Percentiles rank a stretch among this genome's conserved stretches.
phyloP scores from a whole-genome alignment of 2,888 invertebrate genomes.

The Heliothis peltigera region DNA sequence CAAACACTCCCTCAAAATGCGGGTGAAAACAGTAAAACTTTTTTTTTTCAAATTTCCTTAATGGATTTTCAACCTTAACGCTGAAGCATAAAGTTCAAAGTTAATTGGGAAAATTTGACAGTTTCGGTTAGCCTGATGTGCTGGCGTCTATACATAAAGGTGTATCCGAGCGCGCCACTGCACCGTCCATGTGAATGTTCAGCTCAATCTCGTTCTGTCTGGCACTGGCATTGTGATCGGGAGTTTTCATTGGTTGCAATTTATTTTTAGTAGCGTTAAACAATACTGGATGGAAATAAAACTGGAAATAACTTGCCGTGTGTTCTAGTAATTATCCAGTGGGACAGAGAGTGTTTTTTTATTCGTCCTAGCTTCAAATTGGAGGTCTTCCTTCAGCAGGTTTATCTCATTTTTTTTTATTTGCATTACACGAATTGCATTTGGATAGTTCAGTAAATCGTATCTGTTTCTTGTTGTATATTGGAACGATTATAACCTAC shows the following conservation, averaged over 20 bases:
- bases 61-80: too few relatives aligned
- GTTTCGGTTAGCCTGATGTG: too few relatives aligned
- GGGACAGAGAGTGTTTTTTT: constrained; percentile 9
- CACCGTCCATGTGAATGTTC: neutral
- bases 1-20: too few relatives aligned
- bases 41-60: too few relatives aligned
- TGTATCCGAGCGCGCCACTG: too few relatives aligned
- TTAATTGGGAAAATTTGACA: too few relatives aligned
- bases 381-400: constrained; percentile 6
- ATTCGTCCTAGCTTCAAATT: constrained; percentile 14
- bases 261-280: constrained; percentile 36
- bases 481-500: too few relatives aligned
- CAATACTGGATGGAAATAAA: constrained; percentile 37
- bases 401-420: neutral
- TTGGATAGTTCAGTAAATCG: constrained; percentile 5
- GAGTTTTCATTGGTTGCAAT: constrained; percentile 25
- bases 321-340: constrained; percentile 29
- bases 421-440: constrained; percentile 18
- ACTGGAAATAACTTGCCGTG: constrained; percentile 27
- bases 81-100: too few relatives aligned
- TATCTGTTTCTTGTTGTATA: too few relatives aligned
- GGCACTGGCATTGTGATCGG: constrained; percentile 10
- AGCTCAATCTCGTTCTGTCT: constrained; percentile 12
- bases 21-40: too few relatives aligned
- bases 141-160: too few relatives aligned